Base-by-base conservation (phyloP, 2,113 vertebrate genomes). In the Tor tambroides region DNA sequence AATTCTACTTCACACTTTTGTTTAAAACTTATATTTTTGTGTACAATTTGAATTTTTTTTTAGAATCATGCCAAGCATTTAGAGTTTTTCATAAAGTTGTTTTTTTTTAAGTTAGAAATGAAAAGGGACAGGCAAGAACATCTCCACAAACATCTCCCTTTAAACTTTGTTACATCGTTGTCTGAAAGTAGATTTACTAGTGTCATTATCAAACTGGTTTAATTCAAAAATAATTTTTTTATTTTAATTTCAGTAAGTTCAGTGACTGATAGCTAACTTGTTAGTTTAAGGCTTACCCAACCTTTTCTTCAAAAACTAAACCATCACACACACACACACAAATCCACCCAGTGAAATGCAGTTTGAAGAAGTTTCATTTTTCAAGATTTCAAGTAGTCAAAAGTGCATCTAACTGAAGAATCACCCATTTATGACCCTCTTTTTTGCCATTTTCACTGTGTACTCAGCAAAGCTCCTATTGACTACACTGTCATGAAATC, bases 401-500 rank as follows among this genome's bases (percentile, higher is more conserved):
- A 75, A 43, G 26, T 56, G 17, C 43, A 46, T 12, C 11, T 32
- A 30, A 43, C 74, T 46, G 41, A 49, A 76, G 43, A 77, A 51
- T 51, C 75, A 51, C 77, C 49, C 19, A 59, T 23, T 0, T 32
- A 12, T 80, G 77, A 80, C 77, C 77, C 32, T 65, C 23, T 26
- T 65, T 23, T 35, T 35, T 23, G 21, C 28, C 21, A 0, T 21
- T 65, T 43, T 28, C 17, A n/a, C 46, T 71, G 63, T 83, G 8
- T 83, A 51, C 43, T 32, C 59, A 80, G 69, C 76, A 86, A 61
- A 78, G 80, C 56, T 51, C 78, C 23, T 26, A 41, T 21, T 71
- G 69, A 51, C 23, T n/a, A 41, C 54, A 80, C 63, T 76, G 86
- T 30, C 61, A 86, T 80, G 78, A 30, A 69, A 56, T 11, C 75